Conservation (phyloP, 2,113 vertebrate species). For the Upupa epops region DNA sequence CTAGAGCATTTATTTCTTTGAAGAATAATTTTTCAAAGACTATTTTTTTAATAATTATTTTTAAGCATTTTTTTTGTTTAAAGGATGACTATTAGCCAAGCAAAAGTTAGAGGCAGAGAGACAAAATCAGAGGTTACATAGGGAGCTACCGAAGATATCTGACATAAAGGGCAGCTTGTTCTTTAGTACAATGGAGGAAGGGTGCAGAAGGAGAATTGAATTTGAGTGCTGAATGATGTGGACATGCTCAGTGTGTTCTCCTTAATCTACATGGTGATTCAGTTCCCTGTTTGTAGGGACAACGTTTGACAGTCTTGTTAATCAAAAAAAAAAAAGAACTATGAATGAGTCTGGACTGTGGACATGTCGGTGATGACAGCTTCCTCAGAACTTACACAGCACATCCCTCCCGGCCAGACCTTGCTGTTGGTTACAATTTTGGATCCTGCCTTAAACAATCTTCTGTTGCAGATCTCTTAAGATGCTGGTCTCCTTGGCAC, state of each 20-base stretch:
- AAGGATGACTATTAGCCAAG: neutral
- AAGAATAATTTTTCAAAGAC: neutral
- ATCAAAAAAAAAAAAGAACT: neutral
- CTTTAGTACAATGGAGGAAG: neutral
- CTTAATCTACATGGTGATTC: neutral
- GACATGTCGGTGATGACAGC: neutral
- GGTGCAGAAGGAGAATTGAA: neutral
- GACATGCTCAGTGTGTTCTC: neutral
- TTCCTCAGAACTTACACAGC: neutral
- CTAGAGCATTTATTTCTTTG: neutral
- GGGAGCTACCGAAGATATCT: neutral
- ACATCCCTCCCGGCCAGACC: neutral
- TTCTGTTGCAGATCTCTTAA: neutral
- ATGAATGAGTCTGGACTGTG: neutral
- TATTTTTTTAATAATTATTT: no score
- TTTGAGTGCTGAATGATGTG: neutral
- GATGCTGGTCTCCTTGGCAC: neutral
- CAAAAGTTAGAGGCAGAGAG: neutral
- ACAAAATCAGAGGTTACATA: neutral
- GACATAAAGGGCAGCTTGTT: neutral
- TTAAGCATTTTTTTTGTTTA: no score
- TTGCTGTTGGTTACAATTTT: neutral
- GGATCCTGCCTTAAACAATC: neutral
- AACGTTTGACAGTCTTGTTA: neutral
- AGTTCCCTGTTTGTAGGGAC: neutral